Conservation (phyloP, 2,888 invertebrate genomes). For the Rambutsinella grinnellia region DNA sequence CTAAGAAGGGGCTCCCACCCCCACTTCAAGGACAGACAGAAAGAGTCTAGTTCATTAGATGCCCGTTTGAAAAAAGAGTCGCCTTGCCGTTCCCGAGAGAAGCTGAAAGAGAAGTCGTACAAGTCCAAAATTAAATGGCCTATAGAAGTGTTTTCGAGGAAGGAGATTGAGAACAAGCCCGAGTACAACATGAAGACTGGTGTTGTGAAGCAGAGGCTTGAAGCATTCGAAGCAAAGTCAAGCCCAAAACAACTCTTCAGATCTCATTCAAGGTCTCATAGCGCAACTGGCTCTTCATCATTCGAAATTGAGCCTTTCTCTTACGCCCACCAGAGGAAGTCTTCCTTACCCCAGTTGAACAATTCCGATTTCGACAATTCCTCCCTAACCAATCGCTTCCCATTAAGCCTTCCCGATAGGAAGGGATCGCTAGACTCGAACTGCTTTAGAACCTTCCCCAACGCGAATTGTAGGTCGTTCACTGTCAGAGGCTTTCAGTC, state of each 20-base stretch:
- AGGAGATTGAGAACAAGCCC: conserved; percentile 33
- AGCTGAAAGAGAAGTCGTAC: conserved; percentile 54
- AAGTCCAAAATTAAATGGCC: conserved; percentile 53
- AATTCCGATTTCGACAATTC: conserved; percentile 55
- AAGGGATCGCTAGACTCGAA: conserved; percentile 65
- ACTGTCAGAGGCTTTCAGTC: conserved; percentile 64
- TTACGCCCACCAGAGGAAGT: conserved; percentile 61
- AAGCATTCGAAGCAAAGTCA: conserved; percentile 88
- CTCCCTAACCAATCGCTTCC: conserved; percentile 53
- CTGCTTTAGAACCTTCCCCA: conserved; percentile 61
- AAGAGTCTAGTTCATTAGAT: conserved; percentile 32
- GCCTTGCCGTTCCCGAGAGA: conserved; percentile 53
- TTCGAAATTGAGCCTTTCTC: conserved; percentile 51
- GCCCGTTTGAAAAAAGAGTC: conserved; percentile 50
- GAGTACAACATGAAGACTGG: conserved; percentile 71
- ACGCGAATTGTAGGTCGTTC: conserved; percentile 57
- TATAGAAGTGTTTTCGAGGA: conserved; percentile 38
- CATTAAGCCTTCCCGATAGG: conserved; percentile 55
- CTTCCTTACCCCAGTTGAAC: conserved; percentile 64
- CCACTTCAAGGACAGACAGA: conserved; percentile 36
- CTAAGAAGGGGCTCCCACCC: conserved; percentile 30
- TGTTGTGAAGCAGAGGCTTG: conserved; percentile 87
- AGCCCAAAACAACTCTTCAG: conserved; percentile 55
- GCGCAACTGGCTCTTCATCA: conserved; percentile 59
- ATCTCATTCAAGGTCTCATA: conserved; percentile 65